Conservation (phyloP, 2,113 vertebrate species). For the Apus apus region DNA sequence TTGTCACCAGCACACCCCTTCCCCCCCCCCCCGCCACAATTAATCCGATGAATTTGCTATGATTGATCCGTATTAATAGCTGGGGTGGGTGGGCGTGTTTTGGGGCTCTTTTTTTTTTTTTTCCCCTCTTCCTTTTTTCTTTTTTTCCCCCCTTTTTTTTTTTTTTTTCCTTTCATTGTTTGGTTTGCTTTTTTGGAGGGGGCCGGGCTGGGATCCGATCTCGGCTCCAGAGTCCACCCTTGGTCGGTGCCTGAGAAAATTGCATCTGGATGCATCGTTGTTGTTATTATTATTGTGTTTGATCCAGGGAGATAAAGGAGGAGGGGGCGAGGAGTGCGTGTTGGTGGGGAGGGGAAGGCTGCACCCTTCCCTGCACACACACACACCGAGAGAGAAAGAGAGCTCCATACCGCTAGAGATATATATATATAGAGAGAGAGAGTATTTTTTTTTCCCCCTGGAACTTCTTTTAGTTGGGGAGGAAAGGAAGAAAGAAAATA, state of each 20-base stretch:
- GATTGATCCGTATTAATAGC: slow-evolving; percentile 38
- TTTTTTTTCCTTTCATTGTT: background rate
- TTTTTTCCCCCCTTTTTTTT: background rate
- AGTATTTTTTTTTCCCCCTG: background rate
- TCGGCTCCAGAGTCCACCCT: background rate
- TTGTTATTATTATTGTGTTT: slow-evolving; percentile 42
- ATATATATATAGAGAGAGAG: background rate
- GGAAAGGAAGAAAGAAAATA: slow-evolving; percentile 66
- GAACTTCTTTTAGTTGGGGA: slow-evolving; percentile 71
- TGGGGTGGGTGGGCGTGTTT: slow-evolving; percentile 39
- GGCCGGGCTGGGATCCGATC: background rate
- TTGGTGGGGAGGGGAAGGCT: slow-evolving; percentile 51
- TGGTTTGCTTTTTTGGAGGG: slow-evolving; percentile 46
- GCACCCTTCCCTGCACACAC: slow-evolving; percentile 45
- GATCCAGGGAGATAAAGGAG: slow-evolving; percentile 61
- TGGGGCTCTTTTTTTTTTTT: background rate
- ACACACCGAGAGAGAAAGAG: background rate
- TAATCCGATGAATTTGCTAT: slow-evolving; percentile 26
- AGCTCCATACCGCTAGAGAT: background rate
- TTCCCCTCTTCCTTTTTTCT: background rate
- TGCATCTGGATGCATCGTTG: slow-evolving; percentile 47
- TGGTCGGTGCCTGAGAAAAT: slow-evolving; percentile 50
- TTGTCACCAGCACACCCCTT: slow-evolving; percentile 21
- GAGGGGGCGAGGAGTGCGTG: slow-evolving; percentile 61
- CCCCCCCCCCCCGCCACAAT: background rate